Base-by-base conservation (phyloP, 2,797 vertebrate genomes). In the Microctenopoma steveboyesi region DNA sequence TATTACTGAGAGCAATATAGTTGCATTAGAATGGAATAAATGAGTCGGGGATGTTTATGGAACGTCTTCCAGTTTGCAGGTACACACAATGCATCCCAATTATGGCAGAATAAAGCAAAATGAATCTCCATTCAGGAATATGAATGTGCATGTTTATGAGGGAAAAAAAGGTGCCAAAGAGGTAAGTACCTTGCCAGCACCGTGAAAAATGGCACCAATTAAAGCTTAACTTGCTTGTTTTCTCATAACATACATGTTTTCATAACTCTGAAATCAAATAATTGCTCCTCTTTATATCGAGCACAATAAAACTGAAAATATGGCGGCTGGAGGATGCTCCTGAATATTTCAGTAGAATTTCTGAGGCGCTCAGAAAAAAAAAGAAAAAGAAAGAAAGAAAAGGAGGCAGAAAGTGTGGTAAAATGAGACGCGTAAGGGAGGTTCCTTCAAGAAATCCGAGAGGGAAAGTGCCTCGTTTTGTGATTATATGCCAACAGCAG, bases 201-300 rank as follows among this genome's bases (percentile, higher is more conserved):
- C 79, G 81, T 96, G 95, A 98, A 95, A 97, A 98, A 98, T 96
- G 94, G 96, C 94, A 93, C 94, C 96, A 98, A 98, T 99, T 98
- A 98, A 96, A 96, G 94, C 94, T 90, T 91, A 95, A 97, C 97
- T 97, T 95, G 96, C 96, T 97, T 96, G 95, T 97, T 98, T 98
- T 95, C 95, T 97, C 96, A 96, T 97, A 98, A 97, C 96, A 95
- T 96, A 95, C 96, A 96, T 96, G 97, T 98, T 97, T 98, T 97
- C 96, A 97, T 98, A 97, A 96, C 95, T 95, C 94, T 94, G 94
- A 96, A 97, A 98, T 98, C 95, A 97, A 98, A 99, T 97, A 97
- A 97, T 97, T 97, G 96, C 96, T 89, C 91, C 94, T 81, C 94
- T 97, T 98, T 96, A 96, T 97, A 96, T 96, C 94, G 93, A 88